Base-by-base conservation (phyloP, 2,888 invertebrate species). In the Cotesia congregata region DNA sequence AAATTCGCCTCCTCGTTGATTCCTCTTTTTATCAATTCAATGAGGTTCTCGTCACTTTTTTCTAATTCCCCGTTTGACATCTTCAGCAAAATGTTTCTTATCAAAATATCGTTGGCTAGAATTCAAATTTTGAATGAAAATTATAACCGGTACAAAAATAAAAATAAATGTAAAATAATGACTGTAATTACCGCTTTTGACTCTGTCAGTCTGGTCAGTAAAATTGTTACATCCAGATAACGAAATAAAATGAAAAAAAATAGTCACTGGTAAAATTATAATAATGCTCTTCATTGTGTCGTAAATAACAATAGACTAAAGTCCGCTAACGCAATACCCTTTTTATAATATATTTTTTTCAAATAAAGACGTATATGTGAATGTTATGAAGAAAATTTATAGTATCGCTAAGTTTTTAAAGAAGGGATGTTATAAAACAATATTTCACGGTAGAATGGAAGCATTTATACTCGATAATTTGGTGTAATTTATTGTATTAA, bases 1-100 rank as follows among this genome's bases (percentile, higher is more conserved):
- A 77, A 64, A 1, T 83, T 83, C 0, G 84, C 83, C 2, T 82
- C 80, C 2, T 80, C 50, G 12, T 7, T 68, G 61, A 86, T 83
- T 62, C 82, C 83, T 5, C 78, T 78, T 62, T 83, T 81, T 6
- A 86, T 77, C 38, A 85, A 76, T 4, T 80, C 77, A 50, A 86
- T 80, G 60, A 86, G 80, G 12, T 74, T 76, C 1, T 78, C 60
- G 67, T 83, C 86, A 69, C 85, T 82, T 38, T 78, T 74, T 6
- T 72, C 67, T 30, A 82, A 80, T 67, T 72, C 67, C 17, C 80
- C 78, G 67, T 78, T 79, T 7, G 76, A 72, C 67, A 82, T 77
- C n/a, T 80, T 78, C 30, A 20, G 60, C n/a, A 82, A 77, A 7
- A 77, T 60, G 6, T 75, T 75, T 39, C 50, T 68, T 3, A 81